Evolutionary conservation across 2,888 invertebrate species (phyloP).

Genomic region (Scaptomyza tumidula): DNA sequence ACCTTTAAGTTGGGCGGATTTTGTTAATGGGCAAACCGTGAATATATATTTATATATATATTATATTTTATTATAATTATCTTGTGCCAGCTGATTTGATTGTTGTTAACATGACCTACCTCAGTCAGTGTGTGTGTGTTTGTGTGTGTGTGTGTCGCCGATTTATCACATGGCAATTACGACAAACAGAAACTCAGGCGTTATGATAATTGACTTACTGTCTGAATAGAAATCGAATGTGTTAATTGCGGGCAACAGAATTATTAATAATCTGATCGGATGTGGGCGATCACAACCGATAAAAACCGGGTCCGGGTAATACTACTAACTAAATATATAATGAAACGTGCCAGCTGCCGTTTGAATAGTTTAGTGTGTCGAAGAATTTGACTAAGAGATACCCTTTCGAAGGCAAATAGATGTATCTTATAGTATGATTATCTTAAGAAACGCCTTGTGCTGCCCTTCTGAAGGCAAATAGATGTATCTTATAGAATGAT

Average conservation of each 20-base stretch:
- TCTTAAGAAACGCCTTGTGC: too few species aligned
- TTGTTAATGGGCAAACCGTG: conserved; percentile 7
- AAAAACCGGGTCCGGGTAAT: conserved; percentile 39
- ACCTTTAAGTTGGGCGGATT: background rate
- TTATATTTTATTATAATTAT: background rate
- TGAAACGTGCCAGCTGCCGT: conserved; percentile 41
- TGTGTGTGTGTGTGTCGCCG: conserved; percentile 36
- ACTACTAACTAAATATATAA: background rate
- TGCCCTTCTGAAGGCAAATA: background rate
- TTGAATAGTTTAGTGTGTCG: conserved; percentile 19
- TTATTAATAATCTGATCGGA: conserved; percentile 54
- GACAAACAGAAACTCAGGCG: conserved; percentile 24
- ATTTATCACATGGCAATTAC: conserved; percentile 71
- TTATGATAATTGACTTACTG: conserved; percentile 68
- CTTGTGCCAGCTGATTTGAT: conserved; percentile 48
- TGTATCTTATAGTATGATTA: background rate
- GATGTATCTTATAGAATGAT: background rate
- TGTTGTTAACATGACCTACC: conserved; percentile 72
- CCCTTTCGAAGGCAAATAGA: background rate
- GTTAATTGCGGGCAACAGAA: conserved; percentile 60
- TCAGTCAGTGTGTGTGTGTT: conserved; percentile 38
- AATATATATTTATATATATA: conserved; percentile 6
- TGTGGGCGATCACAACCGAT: conserved; percentile 61
- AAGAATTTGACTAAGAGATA: conserved; percentile 1
- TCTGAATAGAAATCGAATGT: conserved; percentile 75